A percentile compares a stretch with the other conserved stretches of the same genome.
phyloP scores from a whole-genome alignment of 92 coral and sea anemone species.

The Epizoanthus illoricatus region DNA sequence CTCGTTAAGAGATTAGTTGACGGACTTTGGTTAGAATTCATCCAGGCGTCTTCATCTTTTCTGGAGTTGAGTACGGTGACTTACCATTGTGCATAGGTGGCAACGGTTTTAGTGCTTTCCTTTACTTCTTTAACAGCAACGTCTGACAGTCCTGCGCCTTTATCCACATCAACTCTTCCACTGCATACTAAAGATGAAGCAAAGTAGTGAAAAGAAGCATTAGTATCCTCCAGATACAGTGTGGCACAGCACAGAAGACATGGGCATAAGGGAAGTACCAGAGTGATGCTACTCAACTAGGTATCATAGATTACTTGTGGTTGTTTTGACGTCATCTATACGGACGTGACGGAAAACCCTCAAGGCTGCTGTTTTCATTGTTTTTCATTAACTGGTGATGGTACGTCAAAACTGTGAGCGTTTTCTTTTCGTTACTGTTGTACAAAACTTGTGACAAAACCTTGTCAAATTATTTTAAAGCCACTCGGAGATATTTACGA shows the following conservation, averaged over 20 bases:
- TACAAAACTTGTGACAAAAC: no score
- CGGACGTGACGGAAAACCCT: not conserved
- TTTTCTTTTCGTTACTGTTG: no score
- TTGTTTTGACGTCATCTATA: not conserved
- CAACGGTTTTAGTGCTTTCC: slow-evolving; percentile 59
- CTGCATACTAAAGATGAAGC: slow-evolving; percentile 56
- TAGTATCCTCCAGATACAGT: not conserved
- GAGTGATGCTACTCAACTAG: no score
- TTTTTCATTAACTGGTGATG: no score
- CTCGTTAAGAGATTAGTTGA: no score
- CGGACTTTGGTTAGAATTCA: not conserved
- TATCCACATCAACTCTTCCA: slow-evolving; percentile 66
- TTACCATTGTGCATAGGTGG: slow-evolving; percentile 75
- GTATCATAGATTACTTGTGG: not conserved
- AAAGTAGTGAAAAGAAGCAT: not conserved
- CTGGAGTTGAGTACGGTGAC: slow-evolving; percentile 18
- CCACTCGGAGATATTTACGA: no score
- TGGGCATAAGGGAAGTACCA: no score
- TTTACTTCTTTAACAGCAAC: slow-evolving; percentile 64
- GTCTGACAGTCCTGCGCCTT: slow-evolving; percentile 53
- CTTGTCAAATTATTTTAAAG: no score
- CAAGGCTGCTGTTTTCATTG: no score
- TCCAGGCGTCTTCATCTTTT: not conserved
- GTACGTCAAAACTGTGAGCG: no score
- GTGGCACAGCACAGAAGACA: no score